phyloP scores from a whole-genome alignment of 2,797 vertebrate species.

The Toxotes lorentzi region DNA sequence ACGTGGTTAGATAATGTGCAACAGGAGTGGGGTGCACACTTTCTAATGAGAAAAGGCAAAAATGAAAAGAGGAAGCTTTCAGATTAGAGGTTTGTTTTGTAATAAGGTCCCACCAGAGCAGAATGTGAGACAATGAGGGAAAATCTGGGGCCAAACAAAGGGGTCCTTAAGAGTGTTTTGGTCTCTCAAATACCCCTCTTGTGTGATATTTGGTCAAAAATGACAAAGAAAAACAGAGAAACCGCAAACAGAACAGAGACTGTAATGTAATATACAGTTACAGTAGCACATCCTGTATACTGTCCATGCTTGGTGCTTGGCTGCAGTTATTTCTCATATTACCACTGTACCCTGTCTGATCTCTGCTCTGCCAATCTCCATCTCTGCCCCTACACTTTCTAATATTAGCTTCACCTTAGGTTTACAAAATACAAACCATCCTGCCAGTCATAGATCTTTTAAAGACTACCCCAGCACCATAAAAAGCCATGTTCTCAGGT shows the following conservation, averaged over 20 bases:
- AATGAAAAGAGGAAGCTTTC: not conserved
- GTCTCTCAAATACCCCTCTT: not conserved
- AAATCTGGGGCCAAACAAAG: not conserved
- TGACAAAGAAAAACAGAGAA: not conserved
- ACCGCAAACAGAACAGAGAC: not conserved
- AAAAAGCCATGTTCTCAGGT: constrained; percentile 80
- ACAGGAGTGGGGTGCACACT: not conserved
- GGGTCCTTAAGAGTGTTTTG: not conserved
- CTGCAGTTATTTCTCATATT: constrained; percentile 7
- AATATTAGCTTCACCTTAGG: constrained; percentile 76
- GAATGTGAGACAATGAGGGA: not conserved
- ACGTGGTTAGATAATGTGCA: constrained; percentile 35
- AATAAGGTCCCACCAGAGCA: not conserved
- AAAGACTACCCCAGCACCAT: constrained; percentile 74
- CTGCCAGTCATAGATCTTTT: constrained; percentile 66
- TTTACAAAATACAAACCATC: constrained; percentile 79
- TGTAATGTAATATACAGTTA: too few relatives aligned
- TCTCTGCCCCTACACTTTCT: constrained; percentile 64
- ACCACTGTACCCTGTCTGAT: constrained; percentile 20
- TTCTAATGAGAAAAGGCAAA: not conserved
- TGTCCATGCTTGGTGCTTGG: not conserved
- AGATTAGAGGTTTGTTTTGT: constrained; percentile 11
- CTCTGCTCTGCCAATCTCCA: constrained; percentile 35
- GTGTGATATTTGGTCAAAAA: not conserved
- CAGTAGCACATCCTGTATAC: not conserved